phyloP scores from a whole-genome alignment of 2,888 invertebrate species.

The Troides helena region DNA sequence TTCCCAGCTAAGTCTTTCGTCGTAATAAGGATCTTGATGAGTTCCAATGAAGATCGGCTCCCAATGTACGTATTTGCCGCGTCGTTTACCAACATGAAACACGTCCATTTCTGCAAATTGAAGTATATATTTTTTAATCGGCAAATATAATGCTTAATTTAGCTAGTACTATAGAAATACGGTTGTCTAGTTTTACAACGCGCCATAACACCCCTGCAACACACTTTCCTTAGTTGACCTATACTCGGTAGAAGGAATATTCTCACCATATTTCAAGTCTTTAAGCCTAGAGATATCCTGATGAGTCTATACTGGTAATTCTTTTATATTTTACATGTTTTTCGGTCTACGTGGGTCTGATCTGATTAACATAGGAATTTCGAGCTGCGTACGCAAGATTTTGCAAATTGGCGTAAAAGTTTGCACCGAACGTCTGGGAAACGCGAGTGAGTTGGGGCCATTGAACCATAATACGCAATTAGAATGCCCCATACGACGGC shows the following conservation, averaged over 20 bases:
- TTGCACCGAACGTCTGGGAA: conserved; percentile 53
- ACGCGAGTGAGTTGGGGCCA: conserved; percentile 59
- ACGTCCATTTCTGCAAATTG: conserved; percentile 82
- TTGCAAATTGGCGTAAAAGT: conserved; percentile 66
- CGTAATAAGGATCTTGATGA: conserved; percentile 92
- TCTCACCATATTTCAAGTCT: no score
- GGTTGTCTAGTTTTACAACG: no score
- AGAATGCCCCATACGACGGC: conserved; percentile 75
- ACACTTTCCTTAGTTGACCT: no score
- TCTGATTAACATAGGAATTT: conserved; percentile 15
- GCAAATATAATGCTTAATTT: no score
- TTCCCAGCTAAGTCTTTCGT: conserved; percentile 96
- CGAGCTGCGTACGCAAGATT: conserved; percentile 34
- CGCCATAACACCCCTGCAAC: no score
- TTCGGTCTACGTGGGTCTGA: background rate
- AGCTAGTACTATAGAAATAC: no score
- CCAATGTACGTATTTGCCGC: conserved; percentile 90
- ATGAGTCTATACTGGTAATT: no score
- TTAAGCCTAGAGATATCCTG: no score
- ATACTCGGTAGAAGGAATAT: no score
- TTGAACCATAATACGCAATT: conserved; percentile 78
- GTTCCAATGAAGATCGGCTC: conserved; percentile 97
- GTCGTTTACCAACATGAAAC: conserved; percentile 91
- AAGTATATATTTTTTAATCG: no score
- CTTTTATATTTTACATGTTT: no score